Evolutionary conservation across 2,113 vertebrate species (phyloP).

Genomic region (Muntiacus muntjak): DNA sequence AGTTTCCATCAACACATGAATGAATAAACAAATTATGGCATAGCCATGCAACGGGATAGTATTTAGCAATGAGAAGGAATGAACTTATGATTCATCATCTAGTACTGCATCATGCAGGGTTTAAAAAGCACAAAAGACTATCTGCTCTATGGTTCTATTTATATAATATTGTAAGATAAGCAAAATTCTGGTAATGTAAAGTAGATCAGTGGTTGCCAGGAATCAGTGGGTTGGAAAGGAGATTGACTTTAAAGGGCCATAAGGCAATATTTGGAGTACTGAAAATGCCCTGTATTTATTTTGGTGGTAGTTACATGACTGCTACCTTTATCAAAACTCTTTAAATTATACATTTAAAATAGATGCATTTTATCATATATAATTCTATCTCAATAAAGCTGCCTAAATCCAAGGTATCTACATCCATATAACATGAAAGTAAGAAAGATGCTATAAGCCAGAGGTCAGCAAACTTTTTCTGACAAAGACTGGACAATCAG

Average conservation of each 20-base stretch:
- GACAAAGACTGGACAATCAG: not conserved
- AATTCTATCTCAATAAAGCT: not conserved
- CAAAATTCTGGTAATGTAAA: not conserved
- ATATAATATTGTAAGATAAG: not conserved
- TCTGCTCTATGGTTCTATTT: not conserved
- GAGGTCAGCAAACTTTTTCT: not conserved
- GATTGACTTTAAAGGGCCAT: not conserved
- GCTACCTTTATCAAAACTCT: constrained; percentile 16
- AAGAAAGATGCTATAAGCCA: not conserved
- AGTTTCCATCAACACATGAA: not conserved
- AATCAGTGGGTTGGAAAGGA: not conserved
- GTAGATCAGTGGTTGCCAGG: not conserved
- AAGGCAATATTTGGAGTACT: not conserved
- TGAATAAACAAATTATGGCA: not conserved
- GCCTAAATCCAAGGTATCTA: not conserved
- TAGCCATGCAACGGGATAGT: not conserved
- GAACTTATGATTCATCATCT: not conserved
- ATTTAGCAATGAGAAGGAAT: not conserved
- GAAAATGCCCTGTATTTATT: not conserved
- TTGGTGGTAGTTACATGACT: not conserved
- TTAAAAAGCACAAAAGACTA: not conserved
- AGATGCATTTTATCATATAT: not conserved
- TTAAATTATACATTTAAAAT: not conserved
- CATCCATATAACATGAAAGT: not conserved
- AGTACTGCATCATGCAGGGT: not conserved